Percentiles rank a stretch among this genome's conserved stretches.
Evolutionary conservation across 1,140 invertebrate genomes (phyloP).

Genomic region (Lepidurus apus): DNA sequence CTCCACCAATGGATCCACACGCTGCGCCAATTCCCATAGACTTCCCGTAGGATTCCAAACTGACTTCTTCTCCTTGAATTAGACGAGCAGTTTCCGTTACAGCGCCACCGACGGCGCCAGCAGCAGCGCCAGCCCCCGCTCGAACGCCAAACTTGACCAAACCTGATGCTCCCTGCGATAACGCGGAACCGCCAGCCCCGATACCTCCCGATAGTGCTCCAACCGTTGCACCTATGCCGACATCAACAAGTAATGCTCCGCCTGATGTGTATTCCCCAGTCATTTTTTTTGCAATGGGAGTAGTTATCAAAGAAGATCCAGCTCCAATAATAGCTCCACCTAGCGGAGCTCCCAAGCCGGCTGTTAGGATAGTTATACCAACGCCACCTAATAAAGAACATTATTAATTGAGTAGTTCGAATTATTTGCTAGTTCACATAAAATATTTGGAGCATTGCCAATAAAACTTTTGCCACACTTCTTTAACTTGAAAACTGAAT

Average conservation of each 20-base stretch:
- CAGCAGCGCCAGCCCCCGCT: neutral
- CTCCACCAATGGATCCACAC: no score
- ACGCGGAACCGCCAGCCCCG: neutral
- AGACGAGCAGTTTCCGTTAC: no score
- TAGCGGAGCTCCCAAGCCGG: neutral
- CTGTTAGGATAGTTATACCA: neutral
- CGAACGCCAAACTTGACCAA: neutral
- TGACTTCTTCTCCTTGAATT: no score
- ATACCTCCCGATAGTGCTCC: constrained; percentile 24
- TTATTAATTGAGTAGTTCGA: neutral
- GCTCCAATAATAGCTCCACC: constrained; percentile 25
- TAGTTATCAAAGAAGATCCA: neutral
- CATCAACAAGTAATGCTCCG: neutral
- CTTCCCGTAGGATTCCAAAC: no score
- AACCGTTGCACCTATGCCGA: neutral
- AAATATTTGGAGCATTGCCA: neutral
- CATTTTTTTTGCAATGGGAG: constrained; percentile 16
- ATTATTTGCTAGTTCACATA: neutral
- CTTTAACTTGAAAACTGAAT: no score
- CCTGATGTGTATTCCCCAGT: neutral
- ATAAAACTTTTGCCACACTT: no score
- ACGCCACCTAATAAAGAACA: neutral
- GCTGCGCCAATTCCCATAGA: no score
- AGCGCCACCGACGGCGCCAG: no score
- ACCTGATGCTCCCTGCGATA: constrained; percentile 4